Base-by-base conservation (phyloP, 2,888 invertebrate species). In the Biston stratarius region DNA sequence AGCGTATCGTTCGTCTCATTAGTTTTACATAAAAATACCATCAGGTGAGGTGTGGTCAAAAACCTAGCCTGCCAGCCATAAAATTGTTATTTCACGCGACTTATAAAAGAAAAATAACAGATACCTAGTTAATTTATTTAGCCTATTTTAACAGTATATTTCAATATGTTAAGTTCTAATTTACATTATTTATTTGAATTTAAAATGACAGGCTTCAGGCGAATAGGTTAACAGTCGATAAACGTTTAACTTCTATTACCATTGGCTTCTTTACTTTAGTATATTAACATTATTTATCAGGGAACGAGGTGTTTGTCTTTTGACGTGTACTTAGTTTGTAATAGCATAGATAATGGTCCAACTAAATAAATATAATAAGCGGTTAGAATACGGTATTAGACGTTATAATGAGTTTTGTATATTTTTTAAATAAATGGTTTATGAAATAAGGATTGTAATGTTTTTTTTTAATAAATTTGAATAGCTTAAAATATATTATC, bases 391-490 rank as follows among this genome's bases (percentile, higher is more conserved):
- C 61, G 71, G 69, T 73, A 67, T 66, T 70, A 73, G 70, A 72
- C 55, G 71, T 64, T 72, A 76, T 78, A 75, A 77, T 76, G 74
- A 83, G 74, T 84, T 85, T 82, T 82, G 78, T 85, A 86, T 82
- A 82, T 83, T 83, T 83, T 80, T 80, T 77, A 80, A 79, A 73
- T 85, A 84, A 86, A 86, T 78, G 81, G 79, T 81, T 80, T 77
- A 75, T 75, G 67, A 66, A 74, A 75, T 64, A 61, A 73, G 72
- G 72, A 73, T 56, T 15, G n/a, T 15, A 57, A 14, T 15, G 42
- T 59, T 71, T 72, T 59, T 59, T 34, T n/a, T 6, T 49, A 6
- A 34, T 11, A 10, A 24, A 24, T 24, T 24, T 24, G 24, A 24
- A 24, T 24, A 24, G 1, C 24, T 24, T 24, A 24, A 24, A n/a